phyloP scores from a whole-genome alignment of 2,113 vertebrate species.

The Anoplopoma fimbria region DNA sequence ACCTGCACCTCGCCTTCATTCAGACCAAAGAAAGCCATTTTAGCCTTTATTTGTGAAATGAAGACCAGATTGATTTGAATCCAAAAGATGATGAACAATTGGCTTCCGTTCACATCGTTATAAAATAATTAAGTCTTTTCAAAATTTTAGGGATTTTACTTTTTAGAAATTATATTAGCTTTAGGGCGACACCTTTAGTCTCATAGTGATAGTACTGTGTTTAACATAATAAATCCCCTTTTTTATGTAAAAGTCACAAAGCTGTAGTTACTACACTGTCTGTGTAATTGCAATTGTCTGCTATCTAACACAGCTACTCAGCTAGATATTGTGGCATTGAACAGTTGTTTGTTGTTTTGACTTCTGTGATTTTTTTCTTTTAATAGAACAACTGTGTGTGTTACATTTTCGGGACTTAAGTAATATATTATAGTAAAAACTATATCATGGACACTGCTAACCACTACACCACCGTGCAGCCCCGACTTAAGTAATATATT shows the following conservation, averaged over 20 bases:
- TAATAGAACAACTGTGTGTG: background rate
- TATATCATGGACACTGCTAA: background rate
- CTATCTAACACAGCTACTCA: background rate
- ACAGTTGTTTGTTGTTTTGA: background rate
- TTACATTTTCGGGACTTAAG: background rate
- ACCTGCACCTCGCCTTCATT: conserved; percentile 5
- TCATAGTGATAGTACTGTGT: background rate
- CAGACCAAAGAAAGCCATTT: conserved; percentile 7
- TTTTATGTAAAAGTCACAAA: background rate
- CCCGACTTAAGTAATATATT: too few species aligned
- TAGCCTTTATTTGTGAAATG: background rate
- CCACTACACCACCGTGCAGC: too few species aligned
- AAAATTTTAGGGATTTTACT: background rate
- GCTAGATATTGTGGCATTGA: background rate
- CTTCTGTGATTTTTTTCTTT: background rate
- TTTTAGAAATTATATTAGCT: background rate
- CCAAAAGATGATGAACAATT: background rate
- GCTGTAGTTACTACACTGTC: background rate
- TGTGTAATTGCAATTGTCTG: background rate
- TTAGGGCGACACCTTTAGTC: background rate
- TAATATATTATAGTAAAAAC: background rate
- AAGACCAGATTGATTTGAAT: background rate
- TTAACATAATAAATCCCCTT: background rate
- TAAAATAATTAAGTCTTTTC: too few species aligned
- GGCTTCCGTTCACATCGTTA: background rate